phyloP scores from a whole-genome alignment of 30 jellyfish, hydroid and myxozoan species.

The Aurelia aurita region DNA sequence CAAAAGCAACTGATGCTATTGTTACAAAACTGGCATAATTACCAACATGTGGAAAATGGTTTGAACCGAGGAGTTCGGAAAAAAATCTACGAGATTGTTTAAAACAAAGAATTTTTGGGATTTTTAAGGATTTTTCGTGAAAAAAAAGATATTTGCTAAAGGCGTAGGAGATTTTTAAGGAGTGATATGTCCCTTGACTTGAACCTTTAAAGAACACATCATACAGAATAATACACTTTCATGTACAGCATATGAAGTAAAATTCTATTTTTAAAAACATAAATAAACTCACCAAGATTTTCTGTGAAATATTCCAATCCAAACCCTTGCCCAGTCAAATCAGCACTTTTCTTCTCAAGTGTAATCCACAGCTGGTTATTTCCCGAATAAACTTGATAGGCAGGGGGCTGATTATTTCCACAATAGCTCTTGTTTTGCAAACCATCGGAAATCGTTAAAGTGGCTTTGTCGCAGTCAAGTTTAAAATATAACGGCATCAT shows the following conservation, averaged over 20 bases:
- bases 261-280: not conserved
- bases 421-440: slow-evolving; percentile 37
- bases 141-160: no score
- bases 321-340: slow-evolving; percentile 34
- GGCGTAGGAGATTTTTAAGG: no score
- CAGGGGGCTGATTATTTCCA: slow-evolving; percentile 51
- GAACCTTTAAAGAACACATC: no score
- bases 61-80: no score
- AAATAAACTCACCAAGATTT: slow-evolving; percentile 60
- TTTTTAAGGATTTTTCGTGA: no score
- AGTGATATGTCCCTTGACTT: no score
- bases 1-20: no score
- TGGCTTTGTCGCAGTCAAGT: slow-evolving; percentile 50
- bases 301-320: slow-evolving; percentile 63
- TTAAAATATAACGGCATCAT: slow-evolving; percentile 39
- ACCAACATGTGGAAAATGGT: no score
- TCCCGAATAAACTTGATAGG: slow-evolving; percentile 49
- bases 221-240: not conserved
- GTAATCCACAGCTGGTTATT: slow-evolving; percentile 34
- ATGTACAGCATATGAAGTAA: no score
- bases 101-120: no score
- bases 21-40: no score
- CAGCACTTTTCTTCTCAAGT: slow-evolving; percentile 7
- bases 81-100: no score
- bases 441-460: slow-evolving; percentile 48